phyloP scores from a whole-genome alignment of 2,888 invertebrate species.

The Callinectes sapidus region DNA sequence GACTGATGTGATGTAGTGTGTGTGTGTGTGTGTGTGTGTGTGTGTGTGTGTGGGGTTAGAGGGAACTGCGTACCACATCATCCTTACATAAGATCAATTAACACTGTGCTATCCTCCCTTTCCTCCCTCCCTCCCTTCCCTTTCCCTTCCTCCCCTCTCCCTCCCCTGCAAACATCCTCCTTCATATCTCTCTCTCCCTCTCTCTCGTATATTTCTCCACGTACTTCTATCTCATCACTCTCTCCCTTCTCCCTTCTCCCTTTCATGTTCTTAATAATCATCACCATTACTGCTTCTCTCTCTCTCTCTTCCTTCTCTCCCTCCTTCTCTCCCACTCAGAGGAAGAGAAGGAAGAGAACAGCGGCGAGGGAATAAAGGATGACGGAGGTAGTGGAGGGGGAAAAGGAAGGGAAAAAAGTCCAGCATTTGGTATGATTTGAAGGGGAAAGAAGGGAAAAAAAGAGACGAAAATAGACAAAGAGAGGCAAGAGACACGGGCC shows the following conservation, averaged over 20 bases:
- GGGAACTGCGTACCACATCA: background rate
- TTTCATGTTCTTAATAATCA: background rate
- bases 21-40: constrained; percentile 36
- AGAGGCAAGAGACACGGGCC: background rate
- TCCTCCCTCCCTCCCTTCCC: background rate
- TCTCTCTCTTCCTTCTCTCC: background rate
- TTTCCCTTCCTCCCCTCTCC: background rate
- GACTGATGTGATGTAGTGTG: background rate
- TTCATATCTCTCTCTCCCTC: background rate
- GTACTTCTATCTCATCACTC: background rate
- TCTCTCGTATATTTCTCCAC: background rate
- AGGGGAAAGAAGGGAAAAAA: background rate
- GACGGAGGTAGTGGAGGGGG: background rate
- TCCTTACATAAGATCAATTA: background rate
- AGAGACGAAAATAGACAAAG: background rate
- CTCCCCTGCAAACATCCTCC: background rate
- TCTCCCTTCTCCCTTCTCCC: background rate
- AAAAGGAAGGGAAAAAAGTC: background rate
- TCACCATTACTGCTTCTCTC: background rate
- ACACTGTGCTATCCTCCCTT: background rate
- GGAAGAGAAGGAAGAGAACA: background rate
- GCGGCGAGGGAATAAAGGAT: background rate
- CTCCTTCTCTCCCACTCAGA: background rate
- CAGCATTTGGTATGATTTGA: background rate
- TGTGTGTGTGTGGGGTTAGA: background rate